These are phyloP conservation scores for Centruroides sculpturatus DNA, from an alignment of 1,140 invertebrate species.

Conservation along the genomic window DNA sequence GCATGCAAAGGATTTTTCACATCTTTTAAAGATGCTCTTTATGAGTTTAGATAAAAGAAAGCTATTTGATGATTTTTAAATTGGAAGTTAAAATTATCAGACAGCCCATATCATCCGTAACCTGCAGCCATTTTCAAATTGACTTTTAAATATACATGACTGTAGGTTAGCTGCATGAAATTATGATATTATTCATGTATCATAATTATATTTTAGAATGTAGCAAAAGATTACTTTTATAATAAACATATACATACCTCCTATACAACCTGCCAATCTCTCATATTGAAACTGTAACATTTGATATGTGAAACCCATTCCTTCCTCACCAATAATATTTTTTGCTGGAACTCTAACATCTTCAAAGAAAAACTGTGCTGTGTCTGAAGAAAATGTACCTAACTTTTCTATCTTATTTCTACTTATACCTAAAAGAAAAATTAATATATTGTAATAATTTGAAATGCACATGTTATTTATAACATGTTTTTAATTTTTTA, in stretches of 20 bases:
- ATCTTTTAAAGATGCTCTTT: too few species aligned
- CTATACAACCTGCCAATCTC: slow-evolving; percentile 32
- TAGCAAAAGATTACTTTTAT: too few species aligned
- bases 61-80: too few species aligned
- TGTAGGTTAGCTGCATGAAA: too few species aligned
- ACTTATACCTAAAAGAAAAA: slow-evolving; percentile 20
- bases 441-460: not conserved
- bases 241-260: slow-evolving; percentile 27
- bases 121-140: slow-evolving; percentile 30
- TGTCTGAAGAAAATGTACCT: slow-evolving; percentile 40
- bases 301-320: slow-evolving; percentile 42
- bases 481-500: too few species aligned
- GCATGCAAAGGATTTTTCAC: too few species aligned
- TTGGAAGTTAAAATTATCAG: too few species aligned
- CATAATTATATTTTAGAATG: too few species aligned
- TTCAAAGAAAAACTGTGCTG: slow-evolving; percentile 44
- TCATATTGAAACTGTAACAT: slow-evolving; percentile 48
- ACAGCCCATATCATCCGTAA: too few species aligned
- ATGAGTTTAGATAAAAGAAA: too few species aligned
- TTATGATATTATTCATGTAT: too few species aligned
- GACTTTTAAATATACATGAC: slow-evolving; percentile 24
- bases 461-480: too few species aligned
- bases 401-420: slow-evolving; percentile 35
- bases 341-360: slow-evolving; percentile 38
- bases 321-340: slow-evolving; percentile 44